Conservation (phyloP, 2,797 vertebrate genomes). For the Sciurus carolinensis region DNA sequence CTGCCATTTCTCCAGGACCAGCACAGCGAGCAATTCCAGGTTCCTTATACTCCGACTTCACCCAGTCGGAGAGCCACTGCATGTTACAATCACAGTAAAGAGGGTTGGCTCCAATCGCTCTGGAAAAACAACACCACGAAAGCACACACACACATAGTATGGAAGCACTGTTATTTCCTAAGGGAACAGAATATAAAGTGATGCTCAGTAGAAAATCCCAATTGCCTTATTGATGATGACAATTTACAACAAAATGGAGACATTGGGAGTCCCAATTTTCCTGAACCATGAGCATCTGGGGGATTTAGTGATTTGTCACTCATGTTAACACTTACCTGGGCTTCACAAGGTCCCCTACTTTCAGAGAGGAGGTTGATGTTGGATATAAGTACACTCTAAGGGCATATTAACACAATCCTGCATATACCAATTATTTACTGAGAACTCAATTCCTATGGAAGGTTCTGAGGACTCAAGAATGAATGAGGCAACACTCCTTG, state of each 20-base stretch:
- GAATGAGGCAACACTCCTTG: neutral
- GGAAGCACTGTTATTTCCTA: conserved; percentile 74
- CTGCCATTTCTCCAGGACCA: conserved; percentile 97
- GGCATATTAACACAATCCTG: neutral
- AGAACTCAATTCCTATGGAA: neutral
- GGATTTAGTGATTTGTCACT: neutral
- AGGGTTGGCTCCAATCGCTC: conserved; percentile 98
- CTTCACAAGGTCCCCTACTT: neutral
- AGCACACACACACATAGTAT: conserved; percentile 65
- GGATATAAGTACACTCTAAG: neutral
- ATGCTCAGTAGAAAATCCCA: conserved; percentile 40
- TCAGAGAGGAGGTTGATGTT: neutral
- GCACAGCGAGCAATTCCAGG: conserved; percentile 98
- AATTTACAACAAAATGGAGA: conserved; percentile 7
- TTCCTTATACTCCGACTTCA: conserved; percentile 99
- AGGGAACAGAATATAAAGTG: conserved; percentile 38
- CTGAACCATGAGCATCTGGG: neutral
- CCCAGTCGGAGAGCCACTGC: conserved; percentile 99
- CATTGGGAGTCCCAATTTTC: neutral
- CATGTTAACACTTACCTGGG: neutral
- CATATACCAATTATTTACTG: neutral
- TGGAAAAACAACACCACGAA: conserved; percentile 85
- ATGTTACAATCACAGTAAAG: conserved; percentile 98
- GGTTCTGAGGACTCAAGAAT: neutral
- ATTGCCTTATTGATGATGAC: neutral